These are phyloP conservation scores for Takifugu flavidus DNA, from an alignment of 2,113 vertebrate species.

Conservation along the genomic window DNA sequence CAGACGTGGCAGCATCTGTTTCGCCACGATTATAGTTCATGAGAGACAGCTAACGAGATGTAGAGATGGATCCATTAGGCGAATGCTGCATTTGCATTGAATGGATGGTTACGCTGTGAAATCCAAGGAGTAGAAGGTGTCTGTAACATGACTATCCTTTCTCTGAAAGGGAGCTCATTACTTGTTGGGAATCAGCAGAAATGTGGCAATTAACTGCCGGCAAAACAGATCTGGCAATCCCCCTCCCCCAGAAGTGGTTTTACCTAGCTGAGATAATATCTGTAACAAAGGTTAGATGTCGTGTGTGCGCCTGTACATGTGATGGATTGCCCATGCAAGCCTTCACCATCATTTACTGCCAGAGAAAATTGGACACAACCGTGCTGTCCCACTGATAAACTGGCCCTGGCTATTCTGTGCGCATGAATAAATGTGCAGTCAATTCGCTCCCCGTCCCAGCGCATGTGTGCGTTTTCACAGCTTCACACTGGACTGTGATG, in stretches of 20 bases:
- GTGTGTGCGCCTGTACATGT: conserved; percentile 11
- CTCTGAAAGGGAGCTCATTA: neutral
- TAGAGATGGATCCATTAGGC: conserved; percentile 21
- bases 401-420: conserved; percentile 14
- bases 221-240: no score
- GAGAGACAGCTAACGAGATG: conserved; percentile 33
- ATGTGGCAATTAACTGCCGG: neutral
- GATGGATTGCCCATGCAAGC: conserved; percentile 32
- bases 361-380: conserved; percentile 21
- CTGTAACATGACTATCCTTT: neutral
- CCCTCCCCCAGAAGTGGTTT: no score
- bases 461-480: neutral
- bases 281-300: no score
- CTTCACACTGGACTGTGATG: neutral
- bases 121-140: conserved; percentile 17
- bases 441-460: conserved; percentile 4
- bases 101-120: conserved; percentile 11
- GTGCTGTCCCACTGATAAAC: conserved; percentile 20
- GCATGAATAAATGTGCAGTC: conserved; percentile 27
- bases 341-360: conserved; percentile 23
- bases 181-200: neutral
- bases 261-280: no score
- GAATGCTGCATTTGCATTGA: conserved; percentile 7
- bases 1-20: conserved; percentile 52
- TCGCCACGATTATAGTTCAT: conserved; percentile 44